A percentile compares a stretch with the other conserved stretches of the same genome.
phyloP scores from a whole-genome alignment of 1,140 invertebrate genomes.

The Habropoda laboriosa region DNA sequence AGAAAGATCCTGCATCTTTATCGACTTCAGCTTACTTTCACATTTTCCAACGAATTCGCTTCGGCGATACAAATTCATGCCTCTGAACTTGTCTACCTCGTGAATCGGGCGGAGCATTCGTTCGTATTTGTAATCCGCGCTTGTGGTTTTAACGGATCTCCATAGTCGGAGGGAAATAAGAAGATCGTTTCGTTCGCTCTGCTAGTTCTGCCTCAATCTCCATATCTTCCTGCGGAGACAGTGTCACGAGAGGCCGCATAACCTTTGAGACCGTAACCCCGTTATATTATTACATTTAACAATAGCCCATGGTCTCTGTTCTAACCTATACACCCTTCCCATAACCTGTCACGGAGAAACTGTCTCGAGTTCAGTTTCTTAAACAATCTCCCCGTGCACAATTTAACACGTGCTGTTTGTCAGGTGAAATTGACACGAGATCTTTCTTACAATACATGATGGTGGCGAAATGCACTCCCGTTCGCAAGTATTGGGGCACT shows the following conservation, averaged over 20 bases:
- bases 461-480: too few species aligned
- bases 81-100: neutral
- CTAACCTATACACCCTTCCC: conserved; percentile 46
- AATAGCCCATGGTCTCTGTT: conserved; percentile 57
- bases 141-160: conserved; percentile 40
- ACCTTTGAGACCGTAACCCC: conserved; percentile 70
- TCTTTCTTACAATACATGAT: too few species aligned
- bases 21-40: too few species aligned
- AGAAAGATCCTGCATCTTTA: too few species aligned
- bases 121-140: conserved; percentile 25
- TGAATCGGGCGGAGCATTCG: neutral
- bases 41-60: neutral
- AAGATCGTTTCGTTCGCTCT: conserved; percentile 17
- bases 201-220: conserved; percentile 6
- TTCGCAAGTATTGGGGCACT: too few species aligned
- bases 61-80: neutral
- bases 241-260: conserved; percentile 37
- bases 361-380: neutral
- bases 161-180: conserved; percentile 38
- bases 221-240: conserved; percentile 36
- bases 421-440: too few species aligned
- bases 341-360: conserved; percentile 34
- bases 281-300: conserved; percentile 74
- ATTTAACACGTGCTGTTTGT: too few species aligned
- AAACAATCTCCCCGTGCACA: too few species aligned